Evolutionary conservation across 2,113 vertebrate species (phyloP), one percentile per base, ranked within the genome.

Genomic region (Donacobius atricapilla): DNA sequence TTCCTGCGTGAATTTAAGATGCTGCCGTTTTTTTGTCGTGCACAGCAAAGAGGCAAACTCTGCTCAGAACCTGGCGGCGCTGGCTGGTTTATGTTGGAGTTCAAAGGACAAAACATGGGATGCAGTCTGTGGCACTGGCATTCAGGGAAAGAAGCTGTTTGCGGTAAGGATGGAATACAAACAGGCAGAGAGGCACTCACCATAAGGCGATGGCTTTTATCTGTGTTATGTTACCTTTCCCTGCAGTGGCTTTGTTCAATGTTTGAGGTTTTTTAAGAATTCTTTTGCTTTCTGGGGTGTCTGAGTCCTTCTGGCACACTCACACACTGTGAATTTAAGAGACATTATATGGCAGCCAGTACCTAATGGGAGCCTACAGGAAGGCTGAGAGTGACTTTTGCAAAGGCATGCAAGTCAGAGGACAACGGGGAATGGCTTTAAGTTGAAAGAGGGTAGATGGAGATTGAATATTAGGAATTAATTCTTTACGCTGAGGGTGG

Each of bases 61-160:
- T 98, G 88, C 91, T 71, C 45, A 85, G 64, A 60, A 96, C 96
- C 33, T 99, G 98, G 98, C 97, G 97, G 47, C 91, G 68, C 65
- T 99, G 99, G 99, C 85, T 98, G 81, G 64, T 98, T 93, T 99
- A 98, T 61, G 91, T 98, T 71, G 95, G 97, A 54, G 96, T 98
- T 80, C 97, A 90, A 31, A 98, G 93, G 93, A 98, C 96, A 57
- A 99, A 99, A 53, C 93, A 17, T 18, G 76, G 71, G 87, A 98
- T 98, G 98, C 93, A 94, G 27, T 42, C 95, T 35, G 87, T 96
- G 28, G 98, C 98, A 15, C 31, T 97, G 73, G 97, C 97, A 22
- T 98, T 98, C 54, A 96, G 97, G 89, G 97, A 97, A 60, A 96
- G 64, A 33, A 90, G 85, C 90, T 18, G 66, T 27, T 85, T 98